Evolutionary conservation across 2,888 invertebrate genomes (phyloP).

Genomic region (Rotaria macrura): DNA sequence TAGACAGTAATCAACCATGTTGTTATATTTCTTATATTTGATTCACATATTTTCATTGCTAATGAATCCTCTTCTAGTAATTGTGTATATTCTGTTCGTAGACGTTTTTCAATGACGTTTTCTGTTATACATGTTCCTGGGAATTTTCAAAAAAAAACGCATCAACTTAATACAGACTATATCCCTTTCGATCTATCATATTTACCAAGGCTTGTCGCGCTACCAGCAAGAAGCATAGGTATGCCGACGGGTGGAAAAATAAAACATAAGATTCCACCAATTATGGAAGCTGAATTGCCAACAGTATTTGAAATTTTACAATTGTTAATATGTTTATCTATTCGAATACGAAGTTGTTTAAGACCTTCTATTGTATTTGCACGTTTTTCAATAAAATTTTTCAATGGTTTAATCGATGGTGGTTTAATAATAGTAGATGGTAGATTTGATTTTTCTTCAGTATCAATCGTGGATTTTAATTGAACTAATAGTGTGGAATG

Average conservation of each 20-base stretch:
- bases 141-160: not conserved
- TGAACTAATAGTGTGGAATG: slow-evolving; percentile 3
- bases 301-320: not conserved
- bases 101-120: not conserved
- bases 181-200: no score
- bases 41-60: slow-evolving; percentile 7
- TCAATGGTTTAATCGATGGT: not conserved
- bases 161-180: no score
- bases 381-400: slow-evolving; percentile 5
- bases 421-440: not conserved
- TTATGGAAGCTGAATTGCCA: slow-evolving; percentile 1
- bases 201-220: not conserved
- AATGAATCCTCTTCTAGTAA: not conserved
- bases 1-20: not conserved
- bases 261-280: slow-evolving; percentile 20
- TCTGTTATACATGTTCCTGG: not conserved
- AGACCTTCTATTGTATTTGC: not conserved
- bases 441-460: not conserved
- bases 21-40: slow-evolving; percentile 14
- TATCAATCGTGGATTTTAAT: not conserved
- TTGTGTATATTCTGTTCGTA: not conserved
- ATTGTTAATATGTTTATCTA: not conserved
- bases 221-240: not conserved
- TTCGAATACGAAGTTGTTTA: not conserved
- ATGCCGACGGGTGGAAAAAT: slow-evolving; percentile 6